A percentile compares a stretch with the other conserved stretches of the same genome.
These are phyloP conservation scores for Charadrius vociferus DNA, from an alignment of 2,113 vertebrate genomes.

Conservation along the genomic window DNA sequence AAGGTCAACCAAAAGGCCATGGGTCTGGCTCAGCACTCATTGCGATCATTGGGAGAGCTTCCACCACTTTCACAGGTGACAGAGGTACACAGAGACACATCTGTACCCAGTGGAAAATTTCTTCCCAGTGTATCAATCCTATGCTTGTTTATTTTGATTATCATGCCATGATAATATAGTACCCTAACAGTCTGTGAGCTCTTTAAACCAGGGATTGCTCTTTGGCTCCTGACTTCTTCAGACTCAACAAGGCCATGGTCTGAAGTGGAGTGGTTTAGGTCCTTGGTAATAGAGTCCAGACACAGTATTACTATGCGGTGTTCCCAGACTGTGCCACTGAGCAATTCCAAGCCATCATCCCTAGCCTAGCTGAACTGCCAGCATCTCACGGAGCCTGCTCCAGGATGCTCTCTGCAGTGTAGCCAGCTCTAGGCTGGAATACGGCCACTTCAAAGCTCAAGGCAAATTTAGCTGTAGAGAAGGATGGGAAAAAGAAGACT, in stretches of 20 bases:
- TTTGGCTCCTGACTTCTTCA: neutral
- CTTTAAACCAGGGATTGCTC: neutral
- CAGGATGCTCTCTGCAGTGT: neutral
- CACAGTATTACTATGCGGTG: neutral
- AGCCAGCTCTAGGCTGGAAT: neutral
- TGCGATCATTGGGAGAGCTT: neutral
- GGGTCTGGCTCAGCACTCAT: neutral
- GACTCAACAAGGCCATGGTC: neutral
- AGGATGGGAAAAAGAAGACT: neutral
- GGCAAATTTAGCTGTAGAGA: neutral
- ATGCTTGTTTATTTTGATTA: neutral
- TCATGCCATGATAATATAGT: neutral
- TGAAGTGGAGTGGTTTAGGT: neutral
- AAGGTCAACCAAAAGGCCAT: neutral
- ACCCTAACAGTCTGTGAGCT: neutral
- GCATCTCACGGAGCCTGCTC: neutral
- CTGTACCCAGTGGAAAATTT: neutral
- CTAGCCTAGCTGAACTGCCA: neutral
- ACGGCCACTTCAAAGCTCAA: neutral
- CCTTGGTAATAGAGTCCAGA: neutral
- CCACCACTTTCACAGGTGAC: neutral
- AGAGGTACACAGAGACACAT: neutral
- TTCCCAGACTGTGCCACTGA: neutral
- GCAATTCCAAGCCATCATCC: neutral
- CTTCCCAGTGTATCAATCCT: neutral